Conservation (phyloP, 2,797 vertebrate species). For the Prionace glauca region DNA sequence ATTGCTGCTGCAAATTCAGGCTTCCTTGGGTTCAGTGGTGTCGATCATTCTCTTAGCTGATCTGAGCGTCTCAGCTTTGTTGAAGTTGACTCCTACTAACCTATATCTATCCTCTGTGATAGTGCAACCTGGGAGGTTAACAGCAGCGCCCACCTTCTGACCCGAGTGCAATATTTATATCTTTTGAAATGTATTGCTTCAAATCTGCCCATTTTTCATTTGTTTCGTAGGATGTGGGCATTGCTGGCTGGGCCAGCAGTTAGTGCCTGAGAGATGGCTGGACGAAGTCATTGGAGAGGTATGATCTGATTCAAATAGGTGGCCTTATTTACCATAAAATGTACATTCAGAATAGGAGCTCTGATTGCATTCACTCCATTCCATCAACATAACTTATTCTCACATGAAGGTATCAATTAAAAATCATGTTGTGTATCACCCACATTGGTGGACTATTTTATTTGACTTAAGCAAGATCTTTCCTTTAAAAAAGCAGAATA, state of each 20-base stretch:
- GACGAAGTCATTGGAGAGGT: background rate
- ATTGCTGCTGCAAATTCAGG: background rate
- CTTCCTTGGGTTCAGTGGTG: background rate
- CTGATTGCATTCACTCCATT: background rate
- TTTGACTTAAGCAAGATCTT: background rate
- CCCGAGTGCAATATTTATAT: background rate
- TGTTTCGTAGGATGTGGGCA: no score
- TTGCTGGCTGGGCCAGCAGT: no score
- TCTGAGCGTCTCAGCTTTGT: background rate
- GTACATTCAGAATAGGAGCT: background rate
- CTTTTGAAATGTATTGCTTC: background rate
- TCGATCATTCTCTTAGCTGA: background rate
- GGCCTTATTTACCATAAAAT: background rate
- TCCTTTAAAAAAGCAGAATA: background rate
- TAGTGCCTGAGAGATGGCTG: no score
- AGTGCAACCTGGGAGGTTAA: background rate
- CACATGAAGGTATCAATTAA: background rate
- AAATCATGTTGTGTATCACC: no score
- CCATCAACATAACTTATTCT: background rate
- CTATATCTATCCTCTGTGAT: background rate
- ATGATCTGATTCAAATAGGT: background rate
- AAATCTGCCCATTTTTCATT: background rate
- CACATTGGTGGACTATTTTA: background rate
- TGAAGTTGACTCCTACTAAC: background rate
- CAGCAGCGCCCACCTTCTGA: background rate